Conservation (phyloP, 2,797 vertebrate genomes). For the Rallus crepitans region DNA sequence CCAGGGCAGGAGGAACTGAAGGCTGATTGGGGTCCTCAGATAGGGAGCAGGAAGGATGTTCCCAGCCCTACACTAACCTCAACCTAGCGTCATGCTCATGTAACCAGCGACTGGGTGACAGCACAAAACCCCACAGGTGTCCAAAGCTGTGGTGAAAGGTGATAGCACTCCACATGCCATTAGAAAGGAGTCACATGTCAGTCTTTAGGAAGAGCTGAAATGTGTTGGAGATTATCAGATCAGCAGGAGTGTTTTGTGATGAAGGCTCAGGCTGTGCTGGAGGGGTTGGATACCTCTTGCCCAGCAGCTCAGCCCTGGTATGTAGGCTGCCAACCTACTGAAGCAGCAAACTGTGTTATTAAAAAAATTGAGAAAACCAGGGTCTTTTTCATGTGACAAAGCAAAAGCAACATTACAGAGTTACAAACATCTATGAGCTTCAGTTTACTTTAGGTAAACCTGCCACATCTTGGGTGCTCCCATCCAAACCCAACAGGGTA, state of each 20-base stretch:
- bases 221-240: neutral
- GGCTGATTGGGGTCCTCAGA: neutral
- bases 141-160: neutral
- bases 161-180: neutral
- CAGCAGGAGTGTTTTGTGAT: neutral
- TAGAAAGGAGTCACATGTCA: neutral
- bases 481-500: neutral
- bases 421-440: neutral
- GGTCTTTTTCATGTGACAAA: neutral
- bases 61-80: fast-evolving
- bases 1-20: neutral
- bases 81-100: neutral
- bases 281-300: neutral
- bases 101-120: neutral
- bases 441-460: neutral
- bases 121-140: neutral
- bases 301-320: neutral
- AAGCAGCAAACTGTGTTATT: neutral
- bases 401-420: fast-evolving
- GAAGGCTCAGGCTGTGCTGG: neutral
- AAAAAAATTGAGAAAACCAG: neutral
- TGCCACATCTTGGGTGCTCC: neutral
- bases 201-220: neutral
- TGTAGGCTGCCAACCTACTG: neutral
- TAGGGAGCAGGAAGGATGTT: fast-evolving